phyloP scores from a whole-genome alignment of 2,888 invertebrate genomes.

The Cephus sareptanus region DNA sequence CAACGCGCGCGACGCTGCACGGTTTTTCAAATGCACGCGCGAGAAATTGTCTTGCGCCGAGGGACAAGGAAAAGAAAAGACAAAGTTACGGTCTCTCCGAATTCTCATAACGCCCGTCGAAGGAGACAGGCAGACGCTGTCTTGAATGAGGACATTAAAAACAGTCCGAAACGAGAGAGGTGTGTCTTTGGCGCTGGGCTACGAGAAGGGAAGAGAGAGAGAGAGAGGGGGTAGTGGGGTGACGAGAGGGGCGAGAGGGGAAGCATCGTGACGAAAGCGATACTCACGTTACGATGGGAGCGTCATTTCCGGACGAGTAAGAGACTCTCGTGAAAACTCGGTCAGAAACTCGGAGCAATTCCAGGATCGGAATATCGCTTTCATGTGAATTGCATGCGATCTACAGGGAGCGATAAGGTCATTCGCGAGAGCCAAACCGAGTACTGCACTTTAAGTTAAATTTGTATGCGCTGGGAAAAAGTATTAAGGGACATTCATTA shows the following conservation, averaged over 20 bases:
- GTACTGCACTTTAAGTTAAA: too few species aligned
- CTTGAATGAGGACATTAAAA: conserved; percentile 11
- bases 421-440: too few species aligned
- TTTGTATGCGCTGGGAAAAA: too few species aligned
- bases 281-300: conserved; percentile 1
- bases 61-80: not conserved
- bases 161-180: conserved; percentile 16
- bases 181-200: not conserved
- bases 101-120: not conserved
- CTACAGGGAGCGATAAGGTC: too few species aligned
- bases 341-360: too few species aligned
- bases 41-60: not conserved
- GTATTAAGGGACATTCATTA: too few species aligned
- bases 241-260: not conserved
- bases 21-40: not conserved
- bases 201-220: not conserved
- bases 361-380: too few species aligned
- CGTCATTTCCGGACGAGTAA: conserved; percentile 16
- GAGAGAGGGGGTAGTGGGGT: not conserved
- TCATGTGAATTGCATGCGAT: too few species aligned
- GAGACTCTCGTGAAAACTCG: not conserved
- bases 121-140: not conserved
- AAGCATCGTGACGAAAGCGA: too few species aligned
- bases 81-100: not conserved
- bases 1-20: not conserved